A percentile compares a stretch with the other conserved stretches of the same genome.
These are phyloP conservation scores for Latheticus oryzae DNA, from an alignment of 2,888 invertebrate species.

Conservation along the genomic window DNA sequence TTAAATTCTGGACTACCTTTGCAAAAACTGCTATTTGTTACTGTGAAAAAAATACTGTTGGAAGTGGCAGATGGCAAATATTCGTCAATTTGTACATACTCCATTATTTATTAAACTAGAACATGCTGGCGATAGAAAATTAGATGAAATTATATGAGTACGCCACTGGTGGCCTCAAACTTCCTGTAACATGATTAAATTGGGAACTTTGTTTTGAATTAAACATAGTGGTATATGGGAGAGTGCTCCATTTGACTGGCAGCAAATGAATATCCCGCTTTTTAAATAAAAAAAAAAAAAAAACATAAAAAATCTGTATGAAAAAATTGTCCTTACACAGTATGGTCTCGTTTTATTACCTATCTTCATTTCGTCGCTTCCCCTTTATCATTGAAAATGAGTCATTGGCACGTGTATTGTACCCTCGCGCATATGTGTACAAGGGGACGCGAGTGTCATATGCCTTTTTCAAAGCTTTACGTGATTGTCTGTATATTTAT, in stretches of 20 bases:
- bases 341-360: constrained; percentile 30
- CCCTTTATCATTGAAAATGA: constrained; percentile 39
- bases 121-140: not conserved
- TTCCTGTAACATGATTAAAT: constrained; percentile 56
- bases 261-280: not conserved
- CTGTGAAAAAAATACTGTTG: not conserved
- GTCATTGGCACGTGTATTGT: constrained; percentile 44
- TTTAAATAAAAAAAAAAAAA: not conserved
- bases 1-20: constrained; percentile 23
- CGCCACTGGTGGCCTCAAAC: constrained; percentile 49
- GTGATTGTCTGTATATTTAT: constrained; percentile 41
- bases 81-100: constrained; percentile 8
- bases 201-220: constrained; percentile 49
- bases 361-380: constrained; percentile 37
- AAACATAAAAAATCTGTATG: constrained; percentile 1
- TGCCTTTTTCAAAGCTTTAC: constrained; percentile 36
- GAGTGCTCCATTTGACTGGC: constrained; percentile 1
- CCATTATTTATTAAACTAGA: not conserved
- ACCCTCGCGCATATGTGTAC: constrained; percentile 38
- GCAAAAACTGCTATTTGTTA: constrained; percentile 1
- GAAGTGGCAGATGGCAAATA: constrained; percentile 8
- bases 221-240: constrained; percentile 27
- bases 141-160: constrained; percentile 25
- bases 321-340: no score
- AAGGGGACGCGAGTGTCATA: constrained; percentile 41